These are phyloP conservation scores for Neelides folsomi DNA, from an alignment of 2,888 invertebrate species.

Conservation along the genomic window DNA sequence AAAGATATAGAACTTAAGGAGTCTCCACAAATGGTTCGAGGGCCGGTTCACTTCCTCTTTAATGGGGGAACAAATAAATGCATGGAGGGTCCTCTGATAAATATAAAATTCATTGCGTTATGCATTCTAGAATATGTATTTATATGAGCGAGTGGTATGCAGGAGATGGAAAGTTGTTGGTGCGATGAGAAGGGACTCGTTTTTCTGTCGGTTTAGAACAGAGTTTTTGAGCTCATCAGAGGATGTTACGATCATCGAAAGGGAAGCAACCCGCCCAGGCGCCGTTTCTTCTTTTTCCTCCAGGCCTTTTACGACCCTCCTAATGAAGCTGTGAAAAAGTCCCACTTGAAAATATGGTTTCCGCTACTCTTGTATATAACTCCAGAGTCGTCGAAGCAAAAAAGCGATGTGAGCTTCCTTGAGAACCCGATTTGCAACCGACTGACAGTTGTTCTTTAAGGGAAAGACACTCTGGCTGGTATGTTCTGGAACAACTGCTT, in stretches of 20 bases:
- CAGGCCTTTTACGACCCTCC: conserved; percentile 32
- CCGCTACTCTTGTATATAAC: conserved; percentile 16
- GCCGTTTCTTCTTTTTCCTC: conserved; percentile 30
- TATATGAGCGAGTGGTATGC: conserved; percentile 4
- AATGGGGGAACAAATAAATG: too few species aligned
- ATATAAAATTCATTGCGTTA: background rate
- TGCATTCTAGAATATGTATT: conserved; percentile 15
- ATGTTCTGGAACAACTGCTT: background rate
- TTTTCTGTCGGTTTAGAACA: background rate
- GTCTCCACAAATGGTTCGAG: too few species aligned
- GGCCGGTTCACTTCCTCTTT: too few species aligned
- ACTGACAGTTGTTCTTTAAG: background rate
- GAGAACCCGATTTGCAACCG: conserved; percentile 23
- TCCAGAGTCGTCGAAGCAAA: conserved; percentile 7
- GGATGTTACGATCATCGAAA: conserved; percentile 33
- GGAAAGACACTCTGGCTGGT: background rate
- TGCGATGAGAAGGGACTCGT: background rate
- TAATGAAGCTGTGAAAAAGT: conserved; percentile 34
- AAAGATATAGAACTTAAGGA: too few species aligned
- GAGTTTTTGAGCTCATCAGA: conserved; percentile 26
- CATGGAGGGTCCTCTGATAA: too few species aligned
- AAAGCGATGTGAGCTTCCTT: conserved; percentile 14
- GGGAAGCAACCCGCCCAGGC: conserved; percentile 34
- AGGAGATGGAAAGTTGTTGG: conserved; percentile 8
- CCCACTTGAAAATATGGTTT: conserved; percentile 31